Evolutionary conservation across 2,888 invertebrate genomes (phyloP).

Genomic region (Cryptocheilus praepositus): DNA sequence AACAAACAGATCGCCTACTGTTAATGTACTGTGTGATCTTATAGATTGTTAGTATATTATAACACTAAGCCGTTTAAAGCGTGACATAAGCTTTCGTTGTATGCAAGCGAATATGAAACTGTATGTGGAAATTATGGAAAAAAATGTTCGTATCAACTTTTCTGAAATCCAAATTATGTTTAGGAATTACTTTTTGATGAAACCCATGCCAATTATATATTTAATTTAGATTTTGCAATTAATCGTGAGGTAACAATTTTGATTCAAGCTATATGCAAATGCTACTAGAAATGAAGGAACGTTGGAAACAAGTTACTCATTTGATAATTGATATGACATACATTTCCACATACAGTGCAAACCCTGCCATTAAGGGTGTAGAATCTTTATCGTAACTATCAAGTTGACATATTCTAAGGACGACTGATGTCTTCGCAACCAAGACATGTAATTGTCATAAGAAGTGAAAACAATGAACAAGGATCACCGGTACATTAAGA

Average conservation of each 20-base stretch:
- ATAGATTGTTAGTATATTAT: slow-evolving; percentile 40
- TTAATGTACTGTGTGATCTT: slow-evolving; percentile 45
- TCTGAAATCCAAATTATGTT: too few species aligned
- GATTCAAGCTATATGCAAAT: too few species aligned
- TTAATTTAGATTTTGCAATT: too few species aligned
- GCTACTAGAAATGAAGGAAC: too few species aligned
- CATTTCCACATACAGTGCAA: slow-evolving; percentile 44
- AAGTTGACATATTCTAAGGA: slow-evolving; percentile 9
- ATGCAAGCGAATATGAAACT: slow-evolving; percentile 42
- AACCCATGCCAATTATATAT: too few species aligned
- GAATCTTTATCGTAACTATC: slow-evolving; percentile 26
- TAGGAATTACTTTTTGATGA: too few species aligned
- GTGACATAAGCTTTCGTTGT: slow-evolving; percentile 45
- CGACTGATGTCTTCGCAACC: too few species aligned
- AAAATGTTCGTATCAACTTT: too few species aligned
- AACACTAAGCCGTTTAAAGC: slow-evolving; percentile 44
- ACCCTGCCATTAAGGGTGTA: slow-evolving; percentile 29
- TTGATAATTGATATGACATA: slow-evolving; percentile 4
- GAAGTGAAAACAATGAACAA: slow-evolving; percentile 19
- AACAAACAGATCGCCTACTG: slow-evolving; percentile 49
- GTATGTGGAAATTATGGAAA: slow-evolving; percentile 37
- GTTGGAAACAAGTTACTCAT: background rate
- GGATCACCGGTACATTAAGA: slow-evolving; percentile 23
- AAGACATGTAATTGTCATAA: background rate
- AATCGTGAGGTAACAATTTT: too few species aligned